Conservation (phyloP, 2,888 invertebrate species). For the Koerneria pararmatus region DNA sequence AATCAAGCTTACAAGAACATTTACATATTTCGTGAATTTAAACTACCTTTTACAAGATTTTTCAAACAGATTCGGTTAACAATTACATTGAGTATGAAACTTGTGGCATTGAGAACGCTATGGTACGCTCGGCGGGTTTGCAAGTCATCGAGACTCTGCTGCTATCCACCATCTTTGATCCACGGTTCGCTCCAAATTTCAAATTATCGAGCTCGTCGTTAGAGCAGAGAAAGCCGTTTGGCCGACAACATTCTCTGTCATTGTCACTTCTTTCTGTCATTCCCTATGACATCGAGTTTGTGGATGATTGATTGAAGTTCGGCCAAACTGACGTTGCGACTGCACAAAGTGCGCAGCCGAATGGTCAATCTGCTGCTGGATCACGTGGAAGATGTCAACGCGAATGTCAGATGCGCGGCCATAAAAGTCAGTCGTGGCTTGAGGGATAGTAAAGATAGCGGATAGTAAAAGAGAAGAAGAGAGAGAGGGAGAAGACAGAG, state of each 20-base stretch:
- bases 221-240: no score
- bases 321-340: constrained; percentile 12
- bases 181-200: no score
- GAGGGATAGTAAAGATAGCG: constrained; percentile 68
- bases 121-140: constrained; percentile 26
- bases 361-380: constrained; percentile 61
- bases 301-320: no score
- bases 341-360: constrained; percentile 17
- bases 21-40: not conserved
- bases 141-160: constrained; percentile 24
- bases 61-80: not conserved
- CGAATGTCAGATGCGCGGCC: constrained; percentile 78
- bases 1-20: no score
- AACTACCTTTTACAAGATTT: not conserved
- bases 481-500: no score
- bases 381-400: constrained; percentile 79
- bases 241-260: no score
- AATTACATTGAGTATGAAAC: not conserved
- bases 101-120: constrained; percentile 22
- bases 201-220: no score
- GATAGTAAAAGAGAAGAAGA: no score
- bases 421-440: constrained; percentile 69
- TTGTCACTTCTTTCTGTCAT: no score
- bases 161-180: constrained; percentile 9
- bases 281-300: no score